These are phyloP conservation scores for Leistus spinibarbis DNA, from an alignment of 2,888 invertebrate species.

Conservation along the genomic window DNA sequence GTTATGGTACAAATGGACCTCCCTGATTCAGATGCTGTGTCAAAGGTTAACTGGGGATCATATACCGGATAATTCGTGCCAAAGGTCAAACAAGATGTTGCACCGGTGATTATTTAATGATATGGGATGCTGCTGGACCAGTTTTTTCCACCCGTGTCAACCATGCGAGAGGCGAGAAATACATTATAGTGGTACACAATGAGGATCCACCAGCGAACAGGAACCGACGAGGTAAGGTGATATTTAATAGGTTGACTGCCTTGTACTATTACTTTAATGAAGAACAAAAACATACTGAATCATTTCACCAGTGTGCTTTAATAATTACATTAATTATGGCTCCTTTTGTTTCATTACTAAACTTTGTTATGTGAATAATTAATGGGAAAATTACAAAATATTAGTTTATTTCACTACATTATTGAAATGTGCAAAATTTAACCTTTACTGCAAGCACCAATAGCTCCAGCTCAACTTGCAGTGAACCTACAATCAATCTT, in stretches of 20 bases:
- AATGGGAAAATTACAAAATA: no score
- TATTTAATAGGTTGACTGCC: background rate
- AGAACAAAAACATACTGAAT: no score
- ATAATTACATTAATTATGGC: no score
- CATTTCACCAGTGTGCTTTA: no score
- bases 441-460: no score
- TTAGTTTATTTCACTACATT: no score
- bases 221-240: background rate
- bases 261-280: no score
- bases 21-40: slow-evolving; percentile 21
- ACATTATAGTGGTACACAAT: background rate
- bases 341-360: no score
- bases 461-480: no score
- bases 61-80: slow-evolving; percentile 1
- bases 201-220: background rate
- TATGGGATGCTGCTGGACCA: slow-evolving; percentile 27
- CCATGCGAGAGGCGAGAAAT: background rate
- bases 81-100: background rate
- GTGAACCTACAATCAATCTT: no score
- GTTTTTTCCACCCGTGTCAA: background rate
- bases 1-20: background rate
- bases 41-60: slow-evolving; percentile 27
- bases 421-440: no score
- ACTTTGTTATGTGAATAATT: no score
- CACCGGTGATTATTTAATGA: background rate